Conservation (phyloP, 2,797 vertebrate genomes). For the Hirundo rustica region DNA sequence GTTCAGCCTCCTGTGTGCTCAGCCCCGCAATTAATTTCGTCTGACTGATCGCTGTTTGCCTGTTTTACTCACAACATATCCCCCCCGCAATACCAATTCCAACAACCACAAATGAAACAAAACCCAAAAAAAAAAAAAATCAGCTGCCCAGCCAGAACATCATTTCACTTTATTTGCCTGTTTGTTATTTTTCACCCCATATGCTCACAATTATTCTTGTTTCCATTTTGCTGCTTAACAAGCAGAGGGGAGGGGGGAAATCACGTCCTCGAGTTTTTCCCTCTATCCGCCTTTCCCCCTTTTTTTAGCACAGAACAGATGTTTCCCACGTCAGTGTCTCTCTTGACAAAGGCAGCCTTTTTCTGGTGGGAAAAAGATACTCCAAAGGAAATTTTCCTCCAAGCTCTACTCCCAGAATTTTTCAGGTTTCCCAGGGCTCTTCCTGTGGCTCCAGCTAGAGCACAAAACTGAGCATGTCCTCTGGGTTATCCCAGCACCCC, state of each 20-base stretch:
- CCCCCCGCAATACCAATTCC: not conserved
- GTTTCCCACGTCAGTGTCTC: conserved; percentile 44
- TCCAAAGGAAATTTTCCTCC: not conserved
- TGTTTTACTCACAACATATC: not conserved
- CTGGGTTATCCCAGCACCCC: not conserved
- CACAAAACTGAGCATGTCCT: not conserved
- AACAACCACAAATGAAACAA: not conserved
- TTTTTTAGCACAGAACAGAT: conserved; percentile 59
- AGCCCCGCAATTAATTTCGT: not conserved
- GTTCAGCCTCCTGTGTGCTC: not conserved
- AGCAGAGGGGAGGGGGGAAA: not conserved
- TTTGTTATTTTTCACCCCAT: not conserved
- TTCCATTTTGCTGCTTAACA: not conserved
- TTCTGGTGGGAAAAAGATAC: conserved; percentile 2
- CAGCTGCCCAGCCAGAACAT: not conserved
- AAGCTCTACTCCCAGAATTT: not conserved
- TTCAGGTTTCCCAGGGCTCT: not conserved
- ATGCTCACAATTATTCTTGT: not conserved
- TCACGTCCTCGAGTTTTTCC: not conserved
- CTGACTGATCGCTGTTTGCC: not conserved
- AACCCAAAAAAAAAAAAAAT: not conserved
- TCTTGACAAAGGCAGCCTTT: conserved; percentile 45
- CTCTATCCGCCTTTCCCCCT: not conserved
- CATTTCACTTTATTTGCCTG: not conserved
- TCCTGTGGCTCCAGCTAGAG: not conserved